Evolutionary conservation across 2,797 vertebrate species (phyloP).

Genomic region (Notolabrus celidotus): DNA sequence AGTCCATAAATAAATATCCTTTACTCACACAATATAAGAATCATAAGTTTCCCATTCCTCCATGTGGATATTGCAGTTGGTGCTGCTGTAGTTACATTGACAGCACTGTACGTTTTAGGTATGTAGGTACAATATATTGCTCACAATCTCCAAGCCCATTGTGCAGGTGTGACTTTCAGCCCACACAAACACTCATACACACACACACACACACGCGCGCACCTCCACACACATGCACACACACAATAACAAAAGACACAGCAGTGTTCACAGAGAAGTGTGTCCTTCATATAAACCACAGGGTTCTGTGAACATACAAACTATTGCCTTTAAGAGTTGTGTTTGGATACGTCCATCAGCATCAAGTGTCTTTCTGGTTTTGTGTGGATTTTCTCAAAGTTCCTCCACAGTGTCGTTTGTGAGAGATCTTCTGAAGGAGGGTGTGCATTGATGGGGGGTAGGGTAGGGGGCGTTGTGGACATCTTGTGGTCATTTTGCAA

Average conservation of each 20-base stretch:
- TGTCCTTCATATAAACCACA: slow-evolving; percentile 33
- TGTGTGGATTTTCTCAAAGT: slow-evolving; percentile 14
- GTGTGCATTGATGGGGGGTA: not conserved
- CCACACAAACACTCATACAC: slow-evolving; percentile 18
- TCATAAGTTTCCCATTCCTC: slow-evolving; percentile 51
- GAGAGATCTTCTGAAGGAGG: not conserved
- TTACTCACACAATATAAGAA: slow-evolving; percentile 28
- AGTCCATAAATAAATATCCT: slow-evolving; percentile 55
- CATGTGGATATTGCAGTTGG: slow-evolving; percentile 68
- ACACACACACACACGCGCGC: slow-evolving; percentile 29
- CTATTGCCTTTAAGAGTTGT: slow-evolving; percentile 72
- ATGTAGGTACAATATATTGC: slow-evolving; percentile 74
- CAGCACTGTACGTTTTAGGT: slow-evolving; percentile 59
- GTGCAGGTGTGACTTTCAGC: slow-evolving; percentile 50
- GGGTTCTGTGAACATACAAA: slow-evolving; percentile 44
- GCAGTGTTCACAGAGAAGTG: slow-evolving; percentile 55
- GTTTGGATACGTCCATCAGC: slow-evolving; percentile 44
- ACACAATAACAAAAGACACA: slow-evolving; percentile 62
- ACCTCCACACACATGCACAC: slow-evolving; percentile 37
- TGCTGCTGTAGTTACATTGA: slow-evolving; percentile 57
- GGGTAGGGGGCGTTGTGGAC: too few relatives aligned
- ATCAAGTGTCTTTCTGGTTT: slow-evolving; percentile 22
- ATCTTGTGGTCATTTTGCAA: slow-evolving; percentile 23
- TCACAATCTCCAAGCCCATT: slow-evolving; percentile 69
- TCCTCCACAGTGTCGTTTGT: slow-evolving; percentile 25